Evolutionary conservation across 2,888 invertebrate species (phyloP).

Genomic region (Bellardia pandia): DNA sequence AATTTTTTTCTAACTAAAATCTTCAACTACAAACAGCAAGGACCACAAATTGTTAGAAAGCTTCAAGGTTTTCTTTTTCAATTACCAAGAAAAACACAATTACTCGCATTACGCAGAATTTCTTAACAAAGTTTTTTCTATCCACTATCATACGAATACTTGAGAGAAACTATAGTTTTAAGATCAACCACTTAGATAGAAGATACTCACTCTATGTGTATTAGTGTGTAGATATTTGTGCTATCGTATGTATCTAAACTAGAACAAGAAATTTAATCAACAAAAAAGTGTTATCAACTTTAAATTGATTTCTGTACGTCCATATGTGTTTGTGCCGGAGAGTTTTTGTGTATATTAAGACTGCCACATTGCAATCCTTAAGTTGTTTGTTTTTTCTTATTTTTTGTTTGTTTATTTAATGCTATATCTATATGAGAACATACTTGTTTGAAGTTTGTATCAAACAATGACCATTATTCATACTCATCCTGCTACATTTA

Average conservation of each 20-base stretch:
- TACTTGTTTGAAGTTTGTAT: slow-evolving; percentile 34
- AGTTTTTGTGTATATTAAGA: slow-evolving; percentile 3
- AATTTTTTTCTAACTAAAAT: neutral
- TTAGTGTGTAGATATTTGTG: neutral
- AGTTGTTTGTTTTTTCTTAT: slow-evolving; percentile 15
- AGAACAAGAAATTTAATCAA: slow-evolving; percentile 67
- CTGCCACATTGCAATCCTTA: slow-evolving; percentile 29
- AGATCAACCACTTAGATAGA: slow-evolving; percentile 49
- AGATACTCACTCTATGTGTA: slow-evolving; percentile 8
- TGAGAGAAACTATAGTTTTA: slow-evolving; percentile 36
- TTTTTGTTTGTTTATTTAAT: neutral
- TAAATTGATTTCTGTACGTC: slow-evolving; percentile 67
- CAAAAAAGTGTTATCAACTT: slow-evolving; percentile 69
- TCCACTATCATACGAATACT: slow-evolving; percentile 12
- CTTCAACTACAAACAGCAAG: neutral
- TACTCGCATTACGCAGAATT: neutral
- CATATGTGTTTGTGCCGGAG: neutral
- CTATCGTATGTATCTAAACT: slow-evolving; percentile 20
- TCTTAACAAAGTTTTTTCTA: slow-evolving; percentile 20
- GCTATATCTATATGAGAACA: neutral
- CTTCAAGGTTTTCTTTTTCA: slow-evolving; percentile 50
- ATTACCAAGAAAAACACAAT: slow-evolving; percentile 37
- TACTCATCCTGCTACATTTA: neutral
- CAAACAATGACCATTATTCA: slow-evolving; percentile 51
- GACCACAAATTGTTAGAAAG: slow-evolving; percentile 21